Evolutionary conservation across 1,140 invertebrate genomes (phyloP).

Genomic region (Drosophila equinoxialis): DNA sequence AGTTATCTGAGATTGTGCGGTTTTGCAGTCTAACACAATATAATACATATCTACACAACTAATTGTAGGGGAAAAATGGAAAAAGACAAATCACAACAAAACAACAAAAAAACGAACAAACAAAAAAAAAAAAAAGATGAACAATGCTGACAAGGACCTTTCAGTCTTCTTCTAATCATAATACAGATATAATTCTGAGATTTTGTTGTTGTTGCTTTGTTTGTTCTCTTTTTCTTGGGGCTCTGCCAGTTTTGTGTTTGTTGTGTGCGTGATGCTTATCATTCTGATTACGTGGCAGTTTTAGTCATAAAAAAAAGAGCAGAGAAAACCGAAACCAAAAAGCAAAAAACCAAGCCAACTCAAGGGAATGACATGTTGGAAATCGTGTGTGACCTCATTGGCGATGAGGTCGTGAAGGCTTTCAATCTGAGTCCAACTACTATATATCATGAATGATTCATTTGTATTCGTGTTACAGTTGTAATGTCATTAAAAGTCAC

Average conservation of each 20-base stretch:
- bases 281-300: constrained; percentile 75
- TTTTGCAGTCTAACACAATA: neutral
- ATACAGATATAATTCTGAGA: constrained; percentile 33
- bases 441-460: neutral
- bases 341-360: constrained; percentile 16
- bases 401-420: neutral
- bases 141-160: constrained; percentile 17
- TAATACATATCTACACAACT: neutral
- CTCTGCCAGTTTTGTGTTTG: constrained; percentile 44
- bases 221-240: constrained; percentile 16
- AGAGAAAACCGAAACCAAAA: constrained; percentile 8
- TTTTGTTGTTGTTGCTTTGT: constrained; percentile 35
- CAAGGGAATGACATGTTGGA: constrained; percentile 15
- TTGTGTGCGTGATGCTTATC: constrained; percentile 68
- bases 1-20: constrained; percentile 3
- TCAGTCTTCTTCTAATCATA: constrained; percentile 22
- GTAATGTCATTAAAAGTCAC: no score
- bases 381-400: neutral
- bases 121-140: constrained; percentile 25
- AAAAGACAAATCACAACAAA: constrained; percentile 20
- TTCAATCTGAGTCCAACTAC: neutral
- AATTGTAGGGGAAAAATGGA: constrained; percentile 3
- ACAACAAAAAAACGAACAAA: constrained; percentile 13
- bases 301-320: constrained; percentile 61
- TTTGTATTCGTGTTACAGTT: no score